Evolutionary conservation across 1,140 invertebrate species (phyloP), one percentile per base, ranked within the genome.

Genomic region (Drosophila orosa): DNA sequence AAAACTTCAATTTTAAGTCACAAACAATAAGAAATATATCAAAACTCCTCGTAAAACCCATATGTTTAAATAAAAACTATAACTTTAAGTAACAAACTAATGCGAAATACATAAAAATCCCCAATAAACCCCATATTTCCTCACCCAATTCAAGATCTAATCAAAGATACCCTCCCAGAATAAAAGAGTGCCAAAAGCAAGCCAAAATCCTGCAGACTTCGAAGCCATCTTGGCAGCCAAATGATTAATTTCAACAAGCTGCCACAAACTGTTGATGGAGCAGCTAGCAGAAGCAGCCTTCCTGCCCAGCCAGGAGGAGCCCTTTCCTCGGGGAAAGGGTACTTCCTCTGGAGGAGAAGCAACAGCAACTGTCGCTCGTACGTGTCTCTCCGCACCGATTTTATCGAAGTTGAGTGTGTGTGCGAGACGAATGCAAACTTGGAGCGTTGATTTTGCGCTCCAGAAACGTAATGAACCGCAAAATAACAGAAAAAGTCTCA

Each of bases 211-310:
- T 15, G 1, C 9, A 66, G 45, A 54, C 56, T 67, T 59, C 47
- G 75, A 35, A 24, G 50, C 2, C 50, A 54, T 56, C 67, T 69
- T 87, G 83, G 71, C 84, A 89, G 79, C 84, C 67, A 83, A 87
- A 87, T 87, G 83, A 87, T 89, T 87, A 87, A 87, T 87, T 89
- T 87, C 79, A 78, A 83, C 83, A 87, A 83, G 83, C 83, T 86
- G 83, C 83, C 83, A 83, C 83, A 89, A 83, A 69, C 79, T 86
- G 84, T 76, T 74, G 73, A 74, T 31, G 59, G 44, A 45, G 40
- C 39, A 58, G 63, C 58, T 35, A 47, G 40, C 44, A 50, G 31
- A n/a, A 29, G 42, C 19, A 24, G 6, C 24, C 8, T n/a, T 35
- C 22, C 17, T 37, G 19, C 29, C 24, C 0, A 40, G 29, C 39